Evolutionary conservation across 1,140 invertebrate genomes (phyloP), one percentile per base, ranked within the genome.

Genomic region (Eumaeus atala): DNA sequence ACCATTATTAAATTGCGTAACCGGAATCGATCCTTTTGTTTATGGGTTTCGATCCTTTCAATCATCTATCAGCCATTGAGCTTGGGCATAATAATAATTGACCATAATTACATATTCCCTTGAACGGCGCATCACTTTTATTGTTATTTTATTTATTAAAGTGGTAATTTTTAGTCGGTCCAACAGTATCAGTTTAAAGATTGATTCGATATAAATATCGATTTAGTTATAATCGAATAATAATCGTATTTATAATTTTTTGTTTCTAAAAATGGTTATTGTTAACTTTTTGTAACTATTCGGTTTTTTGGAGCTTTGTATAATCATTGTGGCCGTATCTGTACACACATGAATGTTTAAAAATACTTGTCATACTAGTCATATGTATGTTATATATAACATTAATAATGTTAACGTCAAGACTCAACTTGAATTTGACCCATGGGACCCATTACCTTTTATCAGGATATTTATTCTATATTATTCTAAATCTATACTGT

Each of bases 61-160:
- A 84, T 86, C 81, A 83, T 86, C 81, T 86, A 84, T 84, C 77
- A 74, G 72, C 73, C 74, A 84, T 84, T 83, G 71, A 80, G 77
- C 76, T 81, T 77, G 77, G 73, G 74, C 77, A 84, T 86, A 80
- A 84, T 82, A 84, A 81, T 84, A 87, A 87, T 87, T 87, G 84
- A 81, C 81, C 84, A 84, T 87, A 87, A 87, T 87, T 84, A 87
- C 77, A 87, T 84, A 84, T 84, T 84, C 81, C 76, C 79, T 78
- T 76, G 79, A 84, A 72, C 72, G 64, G 71, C 74, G 75, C 77
- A 78, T 87, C 81, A 70, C 72, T 84, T 87, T 86, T 84, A 87
- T 87, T 87, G 84, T 84, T 87, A 87, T 87, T 87, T 87, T 87
- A 87, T 87, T 87, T 84, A 87, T 84, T 38, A 84, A 86, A 84